These are phyloP conservation scores for Toxotes chatareus DNA, from an alignment of 2,113 vertebrate species.

Conservation along the genomic window DNA sequence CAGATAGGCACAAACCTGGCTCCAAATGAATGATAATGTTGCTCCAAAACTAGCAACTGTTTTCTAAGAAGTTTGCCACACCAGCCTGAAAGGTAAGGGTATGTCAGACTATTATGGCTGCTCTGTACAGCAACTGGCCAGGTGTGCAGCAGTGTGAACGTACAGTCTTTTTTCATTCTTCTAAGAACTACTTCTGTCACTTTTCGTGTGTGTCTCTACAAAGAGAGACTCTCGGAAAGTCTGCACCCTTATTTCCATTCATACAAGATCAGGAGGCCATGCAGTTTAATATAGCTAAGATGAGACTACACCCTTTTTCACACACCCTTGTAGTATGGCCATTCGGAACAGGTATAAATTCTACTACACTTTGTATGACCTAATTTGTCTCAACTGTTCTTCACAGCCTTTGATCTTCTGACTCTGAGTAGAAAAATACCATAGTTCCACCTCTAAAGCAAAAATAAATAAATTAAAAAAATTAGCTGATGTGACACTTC, in stretches of 20 bases:
- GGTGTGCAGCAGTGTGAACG: neutral
- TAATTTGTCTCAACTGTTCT: slow-evolving; percentile 21
- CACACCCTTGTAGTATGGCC: neutral
- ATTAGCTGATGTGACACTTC: neutral
- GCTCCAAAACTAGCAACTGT: neutral
- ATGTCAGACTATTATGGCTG: neutral
- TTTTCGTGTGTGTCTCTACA: neutral
- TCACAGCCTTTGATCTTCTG: neutral
- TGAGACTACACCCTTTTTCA: neutral
- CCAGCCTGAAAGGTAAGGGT: neutral
- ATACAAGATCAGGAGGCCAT: no score
- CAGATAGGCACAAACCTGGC: neutral
- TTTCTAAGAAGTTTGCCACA: neutral
- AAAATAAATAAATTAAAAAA: neutral
- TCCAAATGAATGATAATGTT: neutral
- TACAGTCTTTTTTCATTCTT: no score
- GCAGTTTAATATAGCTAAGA: no score
- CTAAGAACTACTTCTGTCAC: neutral
- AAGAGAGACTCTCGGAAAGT: neutral
- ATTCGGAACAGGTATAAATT: neutral
- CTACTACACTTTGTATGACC: neutral
- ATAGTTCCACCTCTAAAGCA: neutral
- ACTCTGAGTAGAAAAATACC: neutral
- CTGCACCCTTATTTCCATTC: no score
- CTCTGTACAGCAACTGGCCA: neutral